Evolutionary conservation across 2,888 invertebrate genomes (phyloP).

Genomic region (Podotricha telesiphe): DNA sequence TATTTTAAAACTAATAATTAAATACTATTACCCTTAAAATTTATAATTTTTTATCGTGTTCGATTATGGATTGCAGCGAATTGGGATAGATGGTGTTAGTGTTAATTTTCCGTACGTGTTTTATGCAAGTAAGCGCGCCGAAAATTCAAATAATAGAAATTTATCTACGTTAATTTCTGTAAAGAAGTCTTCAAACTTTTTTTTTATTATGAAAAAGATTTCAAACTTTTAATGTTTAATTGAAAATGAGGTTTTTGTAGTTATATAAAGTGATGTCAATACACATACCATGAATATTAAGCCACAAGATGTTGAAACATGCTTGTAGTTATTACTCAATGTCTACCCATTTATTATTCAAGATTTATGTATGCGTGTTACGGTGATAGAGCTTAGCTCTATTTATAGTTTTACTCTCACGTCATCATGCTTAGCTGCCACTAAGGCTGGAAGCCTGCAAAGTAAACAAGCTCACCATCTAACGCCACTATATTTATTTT

Average conservation of each 20-base stretch:
- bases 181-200: no score
- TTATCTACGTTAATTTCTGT: neutral
- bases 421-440: neutral
- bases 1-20: no score
- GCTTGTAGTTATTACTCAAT: no score
- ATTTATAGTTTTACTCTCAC: neutral
- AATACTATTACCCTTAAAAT: no score
- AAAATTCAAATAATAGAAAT: neutral
- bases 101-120: conserved; percentile 12
- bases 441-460: neutral
- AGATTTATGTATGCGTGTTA: neutral
- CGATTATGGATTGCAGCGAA: conserved; percentile 1
- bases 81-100: conserved; percentile 21
- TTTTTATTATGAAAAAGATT: no score
- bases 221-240: neutral
- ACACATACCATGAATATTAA: neutral
- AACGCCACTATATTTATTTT: neutral
- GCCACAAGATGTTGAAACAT: no score
- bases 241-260: neutral
- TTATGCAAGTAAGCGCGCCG: neutral
- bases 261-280: neutral
- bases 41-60: neutral
- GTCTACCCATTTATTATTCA: neutral
- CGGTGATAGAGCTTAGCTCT: no score
- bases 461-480: neutral